Evolutionary conservation across 2,797 vertebrate species (phyloP).

Genomic region (Coregonus sp.): DNA sequence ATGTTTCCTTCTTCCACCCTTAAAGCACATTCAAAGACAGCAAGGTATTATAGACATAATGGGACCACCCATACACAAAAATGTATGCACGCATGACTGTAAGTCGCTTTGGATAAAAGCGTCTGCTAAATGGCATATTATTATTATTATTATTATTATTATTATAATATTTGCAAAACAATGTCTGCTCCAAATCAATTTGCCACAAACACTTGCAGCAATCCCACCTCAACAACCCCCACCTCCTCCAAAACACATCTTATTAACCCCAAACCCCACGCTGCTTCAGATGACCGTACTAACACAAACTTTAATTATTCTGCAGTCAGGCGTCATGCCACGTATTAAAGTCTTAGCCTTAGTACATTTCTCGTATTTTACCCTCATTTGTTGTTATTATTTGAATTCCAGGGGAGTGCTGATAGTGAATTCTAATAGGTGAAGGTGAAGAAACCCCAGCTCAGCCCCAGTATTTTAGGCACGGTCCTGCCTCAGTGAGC

Average conservation of each 20-base stretch:
- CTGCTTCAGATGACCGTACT: constrained; percentile 28
- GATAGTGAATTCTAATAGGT: constrained; percentile 64
- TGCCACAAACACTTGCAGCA: constrained; percentile 4
- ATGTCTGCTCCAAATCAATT: constrained; percentile 25
- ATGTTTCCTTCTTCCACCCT: neutral
- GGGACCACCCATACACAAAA: too few relatives aligned
- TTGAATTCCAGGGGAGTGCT: constrained; percentile 69
- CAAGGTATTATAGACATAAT: constrained; percentile 12
- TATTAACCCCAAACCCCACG: constrained; percentile 41
- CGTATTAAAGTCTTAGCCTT: constrained; percentile 62
- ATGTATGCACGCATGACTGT: too few relatives aligned
- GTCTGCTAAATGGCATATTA: too few relatives aligned
- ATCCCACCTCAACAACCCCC: neutral
- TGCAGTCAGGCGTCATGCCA: constrained; percentile 48
- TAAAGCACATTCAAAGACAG: constrained; percentile 15
- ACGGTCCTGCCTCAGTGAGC: constrained; percentile 76
- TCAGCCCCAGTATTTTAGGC: constrained; percentile 71
- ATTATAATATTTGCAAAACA: neutral
- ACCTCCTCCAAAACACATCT: constrained; percentile 9
- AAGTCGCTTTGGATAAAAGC: too few relatives aligned
- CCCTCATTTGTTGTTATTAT: constrained; percentile 71
- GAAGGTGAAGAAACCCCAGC: constrained; percentile 52
- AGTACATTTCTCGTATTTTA: constrained; percentile 60
- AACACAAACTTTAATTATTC: constrained; percentile 42
- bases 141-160: too few relatives aligned